phyloP scores from a whole-genome alignment of 2,888 invertebrate genomes.

The Scrobipalpa costella region DNA sequence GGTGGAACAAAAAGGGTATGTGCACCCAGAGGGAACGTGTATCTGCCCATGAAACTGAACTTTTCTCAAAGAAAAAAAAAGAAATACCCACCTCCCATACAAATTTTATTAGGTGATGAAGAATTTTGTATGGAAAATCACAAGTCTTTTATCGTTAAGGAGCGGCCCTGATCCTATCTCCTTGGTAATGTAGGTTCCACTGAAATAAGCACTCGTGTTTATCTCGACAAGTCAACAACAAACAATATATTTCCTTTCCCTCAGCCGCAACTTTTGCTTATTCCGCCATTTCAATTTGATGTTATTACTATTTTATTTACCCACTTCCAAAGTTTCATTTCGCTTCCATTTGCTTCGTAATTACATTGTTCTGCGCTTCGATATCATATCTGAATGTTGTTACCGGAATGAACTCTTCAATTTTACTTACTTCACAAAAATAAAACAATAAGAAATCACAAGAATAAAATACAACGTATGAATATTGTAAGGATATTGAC shows the following conservation, averaged over 20 bases:
- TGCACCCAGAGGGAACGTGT: no score
- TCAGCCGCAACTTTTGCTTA: constrained; percentile 10
- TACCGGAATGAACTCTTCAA: neutral
- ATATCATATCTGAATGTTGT: neutral
- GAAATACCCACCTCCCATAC: no score
- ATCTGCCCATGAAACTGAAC: no score
- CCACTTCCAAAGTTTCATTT: constrained; percentile 12
- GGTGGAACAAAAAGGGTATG: no score
- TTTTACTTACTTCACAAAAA: neutral
- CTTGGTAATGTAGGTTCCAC: neutral
- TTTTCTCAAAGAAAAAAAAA: no score
- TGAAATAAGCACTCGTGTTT: neutral
- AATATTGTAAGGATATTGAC: no score
- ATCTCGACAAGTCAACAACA: neutral
- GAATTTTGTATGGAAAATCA: no score
- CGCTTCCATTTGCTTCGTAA: constrained; percentile 8
- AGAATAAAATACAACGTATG: no score
- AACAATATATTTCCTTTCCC: neutral
- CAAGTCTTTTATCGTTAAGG: no score
- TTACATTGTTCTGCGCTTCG: neutral
- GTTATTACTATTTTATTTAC: constrained; percentile 9
- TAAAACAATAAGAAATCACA: no score
- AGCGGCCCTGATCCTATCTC: no score
- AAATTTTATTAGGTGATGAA: no score
- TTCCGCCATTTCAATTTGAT: constrained; percentile 16